A percentile compares a stretch with the other conserved stretches of the same genome.
Evolutionary conservation across 1,140 invertebrate genomes (phyloP).

Genomic region (Drosophila kepulauana): DNA sequence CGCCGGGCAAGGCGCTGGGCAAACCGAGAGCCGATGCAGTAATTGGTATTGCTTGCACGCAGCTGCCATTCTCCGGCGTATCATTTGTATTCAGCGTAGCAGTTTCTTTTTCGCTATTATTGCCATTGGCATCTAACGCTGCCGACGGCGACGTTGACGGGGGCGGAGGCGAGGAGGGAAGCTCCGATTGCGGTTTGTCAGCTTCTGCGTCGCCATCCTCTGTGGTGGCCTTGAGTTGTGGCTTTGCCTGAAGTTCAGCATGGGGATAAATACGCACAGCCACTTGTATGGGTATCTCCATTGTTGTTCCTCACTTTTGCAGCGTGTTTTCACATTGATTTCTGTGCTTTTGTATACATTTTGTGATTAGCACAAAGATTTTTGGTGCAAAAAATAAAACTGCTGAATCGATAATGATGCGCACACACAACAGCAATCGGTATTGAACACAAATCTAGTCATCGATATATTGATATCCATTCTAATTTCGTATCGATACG

Average conservation of each 20-base stretch:
- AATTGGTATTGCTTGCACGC: constrained; percentile 87
- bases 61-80: constrained; percentile 72
- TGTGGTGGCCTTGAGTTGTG: constrained; percentile 41
- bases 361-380: constrained; percentile 32
- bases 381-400: constrained; percentile 29
- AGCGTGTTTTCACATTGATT: constrained; percentile 48
- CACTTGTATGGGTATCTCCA: constrained; percentile 88
- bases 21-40: constrained; percentile 85
- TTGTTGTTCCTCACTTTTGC: constrained; percentile 42
- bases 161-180: neutral
- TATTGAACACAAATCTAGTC: neutral
- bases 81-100: constrained; percentile 53
- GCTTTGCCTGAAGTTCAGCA: constrained; percentile 79
- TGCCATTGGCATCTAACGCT: constrained; percentile 66
- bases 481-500: constrained; percentile 2
- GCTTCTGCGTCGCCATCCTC: constrained; percentile 81
- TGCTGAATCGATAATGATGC: constrained; percentile 53
- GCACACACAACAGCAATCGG: constrained; percentile 45
- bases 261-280: constrained; percentile 86
- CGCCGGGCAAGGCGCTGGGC: constrained; percentile 68
- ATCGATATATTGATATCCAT: constrained; percentile 15
- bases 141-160: constrained; percentile 85
- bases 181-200: constrained; percentile 41
- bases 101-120: constrained; percentile 31
- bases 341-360: constrained; percentile 48